Evolutionary conservation across 37 sponge, comb jelly and placozoan species (phyloP), one percentile per base, ranked within the genome.

Genomic region (Chondrilla cf. caribensis): DNA sequence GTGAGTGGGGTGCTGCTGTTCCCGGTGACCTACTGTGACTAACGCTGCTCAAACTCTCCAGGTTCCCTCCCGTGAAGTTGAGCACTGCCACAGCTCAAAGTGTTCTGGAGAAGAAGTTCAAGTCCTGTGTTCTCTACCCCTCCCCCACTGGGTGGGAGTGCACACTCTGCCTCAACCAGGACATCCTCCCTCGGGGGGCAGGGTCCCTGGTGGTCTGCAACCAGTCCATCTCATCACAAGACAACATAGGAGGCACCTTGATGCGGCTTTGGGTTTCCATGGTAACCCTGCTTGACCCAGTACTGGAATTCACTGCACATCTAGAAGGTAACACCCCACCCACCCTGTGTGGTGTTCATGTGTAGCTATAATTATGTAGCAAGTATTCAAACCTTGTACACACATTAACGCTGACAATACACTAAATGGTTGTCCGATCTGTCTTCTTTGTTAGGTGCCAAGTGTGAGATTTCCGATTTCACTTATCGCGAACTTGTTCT

Each of bases 81-180:
- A 29, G 64, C 29, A 29, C 64, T 62, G 4, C 29, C 15, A 62
- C 22, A 7, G 64, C 29, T n/a, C 64, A 62, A 62, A 62, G 29
- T 62, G 64, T 62, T 62, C 7, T 62, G 22, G 29, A 28, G 29
- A 28, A 62, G 64, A 73, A 73, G 24, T 37, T 73, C 25, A 36
- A 43, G 25, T 73, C 76, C 38, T 73, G 76, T 73, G 44, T 36
- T 43, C 24, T 73, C 43, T 24, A 21, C 21, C 14, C 43, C 15
- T n/a, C 24, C 9, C 44, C 19, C 25, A 73, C 43, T n/a, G 76
- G 76, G 2, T 73, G 76, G 76, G 43, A 8, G 44, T 73, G 76
- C 36, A 73, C 76, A 73, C 76, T 73, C 41, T 73, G 44, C 14
- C 38, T 43, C 1, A n/a, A 42, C 43, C 76, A 73, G 44, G 36